phyloP scores from a whole-genome alignment of 1,140 invertebrate species.

The Caenorhabditis remanei region DNA sequence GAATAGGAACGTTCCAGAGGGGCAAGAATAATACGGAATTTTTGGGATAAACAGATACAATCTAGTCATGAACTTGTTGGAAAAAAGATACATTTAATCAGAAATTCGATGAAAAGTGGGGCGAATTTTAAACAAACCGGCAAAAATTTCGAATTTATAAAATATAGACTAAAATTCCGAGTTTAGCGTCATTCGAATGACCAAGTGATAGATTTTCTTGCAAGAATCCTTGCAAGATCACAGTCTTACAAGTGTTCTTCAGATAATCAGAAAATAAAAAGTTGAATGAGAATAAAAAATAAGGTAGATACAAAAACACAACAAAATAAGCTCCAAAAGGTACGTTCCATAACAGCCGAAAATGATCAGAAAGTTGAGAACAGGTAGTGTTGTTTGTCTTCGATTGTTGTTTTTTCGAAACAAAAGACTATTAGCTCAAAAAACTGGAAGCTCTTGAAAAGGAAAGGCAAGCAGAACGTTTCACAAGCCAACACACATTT shows the following conservation, averaged over 20 bases:
- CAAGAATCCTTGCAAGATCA: not conserved
- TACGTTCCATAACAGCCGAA: slow-evolving; percentile 22
- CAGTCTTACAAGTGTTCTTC: not conserved
- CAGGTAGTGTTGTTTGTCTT: slow-evolving; percentile 4
- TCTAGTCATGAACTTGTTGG: slow-evolving; percentile 15
- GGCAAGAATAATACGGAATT: slow-evolving; percentile 51
- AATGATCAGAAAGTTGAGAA: slow-evolving; percentile 13
- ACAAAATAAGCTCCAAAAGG: slow-evolving; percentile 35
- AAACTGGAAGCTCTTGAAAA: not conserved
- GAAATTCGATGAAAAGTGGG: slow-evolving; percentile 29
- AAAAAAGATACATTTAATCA: not conserved
- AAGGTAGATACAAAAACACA: slow-evolving; percentile 17
- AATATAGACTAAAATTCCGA: slow-evolving; percentile 52
- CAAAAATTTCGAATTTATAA: slow-evolving; percentile 42
- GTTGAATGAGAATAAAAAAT: not conserved
- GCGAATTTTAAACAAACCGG: not conserved
- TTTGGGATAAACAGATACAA: not conserved
- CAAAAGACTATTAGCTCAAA: slow-evolving; percentile 5
- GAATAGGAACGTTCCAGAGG: slow-evolving; percentile 23
- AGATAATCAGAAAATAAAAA: not conserved
- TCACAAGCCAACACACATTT: slow-evolving; percentile 44
- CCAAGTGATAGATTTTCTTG: not conserved
- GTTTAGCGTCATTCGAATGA: slow-evolving; percentile 54
- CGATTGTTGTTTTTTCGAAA: not conserved
- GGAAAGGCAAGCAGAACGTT: slow-evolving; percentile 11